Evolutionary conservation across 2,888 invertebrate genomes (phyloP), one percentile per base, ranked within the genome.

Genomic region (Amphimallon solstitiale): DNA sequence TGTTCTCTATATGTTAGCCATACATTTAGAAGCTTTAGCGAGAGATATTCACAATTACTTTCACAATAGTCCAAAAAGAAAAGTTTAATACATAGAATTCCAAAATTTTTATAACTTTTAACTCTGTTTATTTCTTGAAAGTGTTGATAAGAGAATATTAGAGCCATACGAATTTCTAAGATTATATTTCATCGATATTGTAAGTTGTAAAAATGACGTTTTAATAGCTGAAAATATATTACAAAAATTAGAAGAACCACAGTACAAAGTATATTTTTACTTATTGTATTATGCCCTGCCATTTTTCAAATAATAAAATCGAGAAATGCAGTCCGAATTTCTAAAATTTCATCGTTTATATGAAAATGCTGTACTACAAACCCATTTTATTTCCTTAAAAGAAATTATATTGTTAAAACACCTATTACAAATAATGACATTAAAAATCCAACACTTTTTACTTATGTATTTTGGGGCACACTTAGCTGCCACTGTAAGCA

Each of bases 1-100:
- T 68, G 78, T 79, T 21, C 79, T 78, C 68, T 65, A 78, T 1
- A 75, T 75, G 69, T 67, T 80, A 19, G 80, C 80, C 4, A 60
- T 66, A 48, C 64, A 52, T n/a, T 69, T 74, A 12, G 73, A 74
- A 66, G 73, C 74, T 63, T 45, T 74, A 23, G 64, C 74, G 17
- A 63, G 74, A 54, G 75, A 72, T 68, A 45, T 74, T 34, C 71
- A 70, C 17, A 52, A 52, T 52, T 52, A 52, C 34, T 62, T 63
- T 48, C 14, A 15, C 29, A 17, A 19, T 17, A 70, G 70, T 40
- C 17, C 63, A 7, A 70, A 71, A 43, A 29, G 69, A 34, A 70
- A 68, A 59, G 35, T 43, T 9, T n/a, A 49, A 15, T 70, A 69
- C 45, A 37, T 23, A 46, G 65, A 73, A 48, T 73, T 72, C 54